Percentiles rank a stretch among this genome's conserved stretches.
Conservation (phyloP, 1,140 invertebrate species). For the Xylocopa sonorina region DNA sequence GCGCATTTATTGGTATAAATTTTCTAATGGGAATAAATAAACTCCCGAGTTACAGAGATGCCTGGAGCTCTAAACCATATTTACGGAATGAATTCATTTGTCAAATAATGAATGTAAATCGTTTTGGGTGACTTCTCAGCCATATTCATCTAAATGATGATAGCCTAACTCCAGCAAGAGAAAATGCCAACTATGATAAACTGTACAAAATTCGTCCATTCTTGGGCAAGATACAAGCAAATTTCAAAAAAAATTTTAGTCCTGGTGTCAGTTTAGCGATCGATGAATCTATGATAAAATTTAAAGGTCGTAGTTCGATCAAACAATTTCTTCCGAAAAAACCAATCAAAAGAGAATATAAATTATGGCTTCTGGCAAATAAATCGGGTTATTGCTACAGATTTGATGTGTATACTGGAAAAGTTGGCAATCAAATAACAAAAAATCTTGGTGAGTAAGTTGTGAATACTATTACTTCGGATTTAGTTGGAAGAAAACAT, state of each 20-base stretch:
- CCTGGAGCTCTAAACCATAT: slow-evolving; percentile 73
- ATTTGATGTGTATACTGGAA: slow-evolving; percentile 39
- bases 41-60: slow-evolving; percentile 65
- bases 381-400: slow-evolving; percentile 20
- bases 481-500: slow-evolving; percentile 52
- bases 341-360: slow-evolving; percentile 54
- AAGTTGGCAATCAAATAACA: slow-evolving; percentile 44
- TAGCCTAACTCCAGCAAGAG: too few species aligned
- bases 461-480: slow-evolving; percentile 54
- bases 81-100: slow-evolving; percentile 73
- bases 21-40: slow-evolving; percentile 70
- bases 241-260: slow-evolving; percentile 26
- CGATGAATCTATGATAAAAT: slow-evolving; percentile 53
- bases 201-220: slow-evolving; percentile 74
- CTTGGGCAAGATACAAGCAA: slow-evolving; percentile 61
- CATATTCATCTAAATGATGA: too few species aligned
- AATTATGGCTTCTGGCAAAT: slow-evolving; percentile 43
- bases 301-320: slow-evolving; percentile 25
- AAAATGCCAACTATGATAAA: slow-evolving; percentile 73
- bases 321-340: slow-evolving; percentile 43
- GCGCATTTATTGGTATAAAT: slow-evolving; percentile 66
- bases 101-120: slow-evolving; percentile 74
- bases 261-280: slow-evolving; percentile 14
- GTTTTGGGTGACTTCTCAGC: too few species aligned
- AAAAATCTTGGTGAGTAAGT: slow-evolving; percentile 57